These are phyloP conservation scores for Parnassius glacialis DNA, from an alignment of 2,888 invertebrate species.

Conservation along the genomic window DNA sequence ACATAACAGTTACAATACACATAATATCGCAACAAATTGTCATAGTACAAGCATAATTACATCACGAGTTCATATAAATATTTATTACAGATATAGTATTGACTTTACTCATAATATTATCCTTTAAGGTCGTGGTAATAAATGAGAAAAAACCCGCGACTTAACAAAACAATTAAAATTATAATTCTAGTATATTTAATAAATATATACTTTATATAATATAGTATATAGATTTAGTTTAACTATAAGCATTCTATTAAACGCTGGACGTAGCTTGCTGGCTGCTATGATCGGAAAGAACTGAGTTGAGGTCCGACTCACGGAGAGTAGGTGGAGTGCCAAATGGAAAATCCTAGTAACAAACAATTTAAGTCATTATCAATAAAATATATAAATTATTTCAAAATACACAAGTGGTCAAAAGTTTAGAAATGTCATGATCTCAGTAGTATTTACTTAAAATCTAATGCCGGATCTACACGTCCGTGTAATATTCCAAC, in stretches of 20 bases:
- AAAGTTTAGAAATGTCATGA: no score
- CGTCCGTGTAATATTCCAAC: no score
- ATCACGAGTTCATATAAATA: conserved; percentile 25
- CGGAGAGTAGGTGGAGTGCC: conserved; percentile 72
- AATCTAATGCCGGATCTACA: no score
- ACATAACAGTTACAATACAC: neutral
- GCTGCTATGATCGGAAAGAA: conserved; percentile 75
- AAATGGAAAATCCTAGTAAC: conserved; percentile 73
- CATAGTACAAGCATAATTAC: conserved; percentile 35
- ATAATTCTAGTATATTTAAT: neutral
- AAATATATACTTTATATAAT: neutral
- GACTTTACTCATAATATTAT: neutral
- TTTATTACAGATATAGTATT: conserved; percentile 14
- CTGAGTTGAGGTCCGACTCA: conserved; percentile 69
- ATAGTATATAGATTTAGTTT: neutral
- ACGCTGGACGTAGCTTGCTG: conserved; percentile 77
- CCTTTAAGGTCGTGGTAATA: no score
- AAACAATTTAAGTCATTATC: neutral
- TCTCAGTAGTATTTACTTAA: no score
- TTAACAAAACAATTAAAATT: no score
- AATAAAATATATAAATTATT: no score
- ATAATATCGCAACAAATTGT: conserved; percentile 26
- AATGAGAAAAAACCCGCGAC: no score
- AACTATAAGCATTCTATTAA: conserved; percentile 36
- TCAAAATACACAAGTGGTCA: no score